phyloP scores from a whole-genome alignment of 2,888 invertebrate species.

The Xylota sylvarum region DNA sequence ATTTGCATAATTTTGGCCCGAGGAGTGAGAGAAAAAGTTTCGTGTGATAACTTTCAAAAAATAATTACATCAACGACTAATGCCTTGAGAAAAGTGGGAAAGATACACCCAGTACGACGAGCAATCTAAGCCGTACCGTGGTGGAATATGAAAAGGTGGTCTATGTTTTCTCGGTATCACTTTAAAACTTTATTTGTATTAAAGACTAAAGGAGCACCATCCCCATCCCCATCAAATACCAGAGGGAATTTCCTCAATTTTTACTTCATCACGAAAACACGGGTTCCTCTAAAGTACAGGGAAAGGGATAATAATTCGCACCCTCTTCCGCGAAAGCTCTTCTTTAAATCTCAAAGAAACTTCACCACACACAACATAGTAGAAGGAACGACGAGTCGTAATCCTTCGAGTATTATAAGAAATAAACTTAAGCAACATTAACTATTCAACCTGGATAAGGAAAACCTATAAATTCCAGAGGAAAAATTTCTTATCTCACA shows the following conservation, averaged over 20 bases:
- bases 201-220: conserved; percentile 14
- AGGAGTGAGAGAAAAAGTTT: conserved; percentile 61
- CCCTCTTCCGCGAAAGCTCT: not conserved
- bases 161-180: conserved; percentile 39
- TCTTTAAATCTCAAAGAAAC: conserved; percentile 21
- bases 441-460: conserved; percentile 76
- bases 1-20: conserved; percentile 70
- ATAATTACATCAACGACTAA: conserved; percentile 76
- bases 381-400: conserved; percentile 51
- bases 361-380: conserved; percentile 42
- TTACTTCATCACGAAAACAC: conserved; percentile 39
- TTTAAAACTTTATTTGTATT: conserved; percentile 62
- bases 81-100: conserved; percentile 49
- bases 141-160: conserved; percentile 41
- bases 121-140: conserved; percentile 46
- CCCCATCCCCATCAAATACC: conserved; percentile 18
- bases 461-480: conserved; percentile 69
- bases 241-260: conserved; percentile 59
- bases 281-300: not conserved
- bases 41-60: conserved; percentile 75
- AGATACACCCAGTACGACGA: conserved; percentile 32
- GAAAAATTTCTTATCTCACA: conserved; percentile 67
- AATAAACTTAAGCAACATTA: conserved; percentile 75
- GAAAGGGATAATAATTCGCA: conserved; percentile 25
- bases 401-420: conserved; percentile 66